Conservation (phyloP, 2,888 invertebrate genomes). For the Drosophila prolongata region DNA sequence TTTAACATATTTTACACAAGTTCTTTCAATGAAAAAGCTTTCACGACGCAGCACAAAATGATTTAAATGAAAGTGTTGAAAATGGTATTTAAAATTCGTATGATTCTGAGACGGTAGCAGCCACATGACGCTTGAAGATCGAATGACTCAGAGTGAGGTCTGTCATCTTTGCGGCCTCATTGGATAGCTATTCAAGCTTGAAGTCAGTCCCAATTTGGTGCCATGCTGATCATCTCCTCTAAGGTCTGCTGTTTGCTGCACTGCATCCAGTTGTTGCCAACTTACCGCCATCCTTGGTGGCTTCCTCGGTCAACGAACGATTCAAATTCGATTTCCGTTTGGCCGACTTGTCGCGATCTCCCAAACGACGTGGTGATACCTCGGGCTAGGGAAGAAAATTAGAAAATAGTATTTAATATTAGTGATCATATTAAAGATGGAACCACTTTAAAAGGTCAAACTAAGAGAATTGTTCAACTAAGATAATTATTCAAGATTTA, state of each 20-base stretch:
- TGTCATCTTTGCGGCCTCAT: constrained; percentile 6
- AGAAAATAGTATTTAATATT: background rate
- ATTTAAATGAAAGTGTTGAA: constrained; percentile 67
- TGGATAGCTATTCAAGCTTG: constrained; percentile 37
- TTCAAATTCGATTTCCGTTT: constrained; percentile 89
- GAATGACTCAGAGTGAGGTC: constrained; percentile 22
- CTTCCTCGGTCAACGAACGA: constrained; percentile 85
- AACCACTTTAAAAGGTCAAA: no score
- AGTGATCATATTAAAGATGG: background rate
- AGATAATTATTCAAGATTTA: no score
- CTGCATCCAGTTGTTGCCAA: constrained; percentile 43
- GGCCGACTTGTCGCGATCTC: constrained; percentile 87
- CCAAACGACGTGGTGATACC: constrained; percentile 80
- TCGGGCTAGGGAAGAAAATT: constrained; percentile 67
- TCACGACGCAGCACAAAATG: constrained; percentile 56
- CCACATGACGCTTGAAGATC: constrained; percentile 32
- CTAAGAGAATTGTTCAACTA: no score
- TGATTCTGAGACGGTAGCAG: background rate
- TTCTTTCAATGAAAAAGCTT: constrained; percentile 57
- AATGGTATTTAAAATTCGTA: constrained; percentile 5
- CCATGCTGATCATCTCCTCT: constrained; percentile 1
- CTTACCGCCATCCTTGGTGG: constrained; percentile 84
- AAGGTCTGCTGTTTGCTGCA: constrained; percentile 6
- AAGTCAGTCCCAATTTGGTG: constrained; percentile 35
- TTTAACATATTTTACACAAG: constrained; percentile 75